Conservation (phyloP, 2,113 vertebrate species). For the Sceloporus tristichus region DNA sequence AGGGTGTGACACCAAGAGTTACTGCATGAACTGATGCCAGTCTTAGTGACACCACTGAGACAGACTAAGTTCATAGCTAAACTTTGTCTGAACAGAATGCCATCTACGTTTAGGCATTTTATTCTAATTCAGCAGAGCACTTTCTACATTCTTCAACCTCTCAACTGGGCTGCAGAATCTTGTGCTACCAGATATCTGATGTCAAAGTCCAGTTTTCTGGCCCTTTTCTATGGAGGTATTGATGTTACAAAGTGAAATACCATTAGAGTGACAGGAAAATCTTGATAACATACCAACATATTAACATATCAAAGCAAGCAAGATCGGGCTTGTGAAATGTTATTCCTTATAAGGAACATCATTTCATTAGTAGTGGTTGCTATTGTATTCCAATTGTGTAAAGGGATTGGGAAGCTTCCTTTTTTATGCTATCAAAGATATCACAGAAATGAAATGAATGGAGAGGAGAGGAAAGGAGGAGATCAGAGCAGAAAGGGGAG, state of each 20-base stretch:
- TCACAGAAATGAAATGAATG: slow-evolving; percentile 36
- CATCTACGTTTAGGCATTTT: too few species aligned
- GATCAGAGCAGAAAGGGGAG: not conserved
- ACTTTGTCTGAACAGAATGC: too few species aligned
- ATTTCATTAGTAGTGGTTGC: slow-evolving; percentile 17
- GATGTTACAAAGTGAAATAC: not conserved
- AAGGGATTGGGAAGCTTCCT: not conserved
- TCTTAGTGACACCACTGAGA: too few species aligned
- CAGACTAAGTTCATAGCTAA: too few species aligned
- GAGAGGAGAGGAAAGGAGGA: not conserved
- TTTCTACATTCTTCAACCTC: not conserved
- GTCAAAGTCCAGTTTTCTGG: not conserved
- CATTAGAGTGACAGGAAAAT: not conserved
- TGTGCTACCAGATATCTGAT: not conserved
- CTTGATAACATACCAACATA: not conserved
- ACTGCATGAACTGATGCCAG: too few species aligned
- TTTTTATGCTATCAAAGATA: slow-evolving; percentile 29
- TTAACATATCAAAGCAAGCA: not conserved
- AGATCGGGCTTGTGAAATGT: not conserved
- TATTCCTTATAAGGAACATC: not conserved
- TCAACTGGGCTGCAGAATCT: not conserved
- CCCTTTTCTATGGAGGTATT: not conserved
- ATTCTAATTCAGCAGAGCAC: too few species aligned
- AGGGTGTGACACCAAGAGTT: too few species aligned
- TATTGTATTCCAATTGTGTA: not conserved